Base-by-base conservation (phyloP, 2,888 invertebrate species). In the Leptinotarsa rubiginosa region DNA sequence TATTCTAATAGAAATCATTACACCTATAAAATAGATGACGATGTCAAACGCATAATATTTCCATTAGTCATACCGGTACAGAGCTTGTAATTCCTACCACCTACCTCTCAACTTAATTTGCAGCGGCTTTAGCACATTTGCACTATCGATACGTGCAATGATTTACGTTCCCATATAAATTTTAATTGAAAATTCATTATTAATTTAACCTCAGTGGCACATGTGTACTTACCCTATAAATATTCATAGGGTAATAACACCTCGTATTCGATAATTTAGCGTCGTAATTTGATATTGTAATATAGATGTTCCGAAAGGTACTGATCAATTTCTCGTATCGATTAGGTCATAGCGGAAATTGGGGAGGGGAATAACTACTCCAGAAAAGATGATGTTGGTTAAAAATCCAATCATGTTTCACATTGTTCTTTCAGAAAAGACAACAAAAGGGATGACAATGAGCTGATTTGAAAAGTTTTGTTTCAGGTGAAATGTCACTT, bases 181-280 rank as follows among this genome's bases (percentile, higher is more conserved):
- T 74, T 69, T 74, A 74, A 74, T 74, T 41, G 74, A 74, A 74
- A 71, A 74, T 74, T 71, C 65, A 71, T 74, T 71, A 74, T 74
- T 74, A 74, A 74, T 71, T 74, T 65, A 71, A 68, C 65, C 74
- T 54, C 54, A 16, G 18, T 65, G 65, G 67, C 74, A 74, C 59
- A 69, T 69, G 56, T 74, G 74, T 70, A 64, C 54, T 64, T 52
- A 31, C 22, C 22, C 50, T 68, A 74, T 74, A 74, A 74, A 74
- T 74, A 74, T 74, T 74, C 74, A 74, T 74, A 22, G 66, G 70
- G 70, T 67, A 74, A 74, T 74, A 74, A 68, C 71, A 71, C 64
- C 71, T 70, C 65, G 68, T 52, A 52, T 54, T 56, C 68, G 70
- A 74, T 74, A 70, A 65, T 70, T 22, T 56, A 69, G 47, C 31